phyloP scores from a whole-genome alignment of 2,888 invertebrate genomes.

The Nomada fabriciana region DNA sequence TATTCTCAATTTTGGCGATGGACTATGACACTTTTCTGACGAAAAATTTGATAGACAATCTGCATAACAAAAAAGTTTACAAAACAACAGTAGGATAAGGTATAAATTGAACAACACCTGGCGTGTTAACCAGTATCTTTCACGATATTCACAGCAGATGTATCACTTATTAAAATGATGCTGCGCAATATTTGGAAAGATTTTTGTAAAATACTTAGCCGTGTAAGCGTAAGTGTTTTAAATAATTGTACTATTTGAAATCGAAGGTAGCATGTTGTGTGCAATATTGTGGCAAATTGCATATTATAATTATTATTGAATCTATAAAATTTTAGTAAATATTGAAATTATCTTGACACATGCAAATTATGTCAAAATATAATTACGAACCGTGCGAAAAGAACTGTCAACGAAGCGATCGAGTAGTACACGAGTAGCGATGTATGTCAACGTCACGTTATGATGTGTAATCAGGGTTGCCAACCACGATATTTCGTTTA shows the following conservation, averaged over 20 bases:
- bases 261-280: neutral
- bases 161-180: neutral
- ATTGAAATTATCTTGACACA: neutral
- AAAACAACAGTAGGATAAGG: neutral
- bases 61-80: neutral
- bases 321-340: neutral
- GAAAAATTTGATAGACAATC: neutral
- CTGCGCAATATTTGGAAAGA: neutral
- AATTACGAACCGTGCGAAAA: constrained; percentile 34
- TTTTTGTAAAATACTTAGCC: constrained; percentile 1
- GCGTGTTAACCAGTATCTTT: constrained; percentile 6
- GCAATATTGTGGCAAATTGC: neutral
- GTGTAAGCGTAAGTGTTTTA: neutral
- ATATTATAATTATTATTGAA: neutral
- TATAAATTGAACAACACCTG: neutral
- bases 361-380: neutral
- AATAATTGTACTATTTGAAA: constrained; percentile 2
- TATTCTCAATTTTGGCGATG: constrained; percentile 67
- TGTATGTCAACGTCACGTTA: constrained; percentile 48
- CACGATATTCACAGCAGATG: constrained; percentile 1
- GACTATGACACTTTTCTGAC: constrained; percentile 8
- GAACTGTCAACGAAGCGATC: constrained; percentile 40
- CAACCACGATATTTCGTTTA: constrained; percentile 15
- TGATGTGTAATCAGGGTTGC: constrained; percentile 44
- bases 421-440: neutral